A percentile compares a stretch with the other conserved stretches of the same genome.
Evolutionary conservation across 1,140 invertebrate species (phyloP).

Genomic region (Brachionus rubens): DNA sequence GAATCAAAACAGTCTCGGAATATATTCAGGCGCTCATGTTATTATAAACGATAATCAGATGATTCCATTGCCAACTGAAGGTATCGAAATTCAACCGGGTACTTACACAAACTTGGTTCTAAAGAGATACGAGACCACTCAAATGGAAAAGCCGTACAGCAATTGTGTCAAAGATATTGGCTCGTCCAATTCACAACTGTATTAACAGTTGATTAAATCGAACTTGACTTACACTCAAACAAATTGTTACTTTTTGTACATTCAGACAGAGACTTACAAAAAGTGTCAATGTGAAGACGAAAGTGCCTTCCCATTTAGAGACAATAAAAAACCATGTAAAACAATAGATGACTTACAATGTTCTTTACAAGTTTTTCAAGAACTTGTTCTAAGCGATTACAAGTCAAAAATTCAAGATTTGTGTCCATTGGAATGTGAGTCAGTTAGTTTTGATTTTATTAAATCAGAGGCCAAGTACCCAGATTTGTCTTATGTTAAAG

Average conservation of each 20-base stretch:
- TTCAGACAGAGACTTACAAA: neutral
- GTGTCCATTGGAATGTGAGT: neutral
- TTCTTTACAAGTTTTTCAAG: neutral
- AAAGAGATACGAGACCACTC: neutral
- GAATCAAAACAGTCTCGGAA: neutral
- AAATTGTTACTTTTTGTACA: neutral
- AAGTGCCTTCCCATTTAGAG: neutral
- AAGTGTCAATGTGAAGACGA: neutral
- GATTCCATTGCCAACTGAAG: neutral
- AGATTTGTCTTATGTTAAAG: neutral
- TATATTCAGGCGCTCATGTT: conserved; percentile 6
- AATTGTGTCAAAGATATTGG: neutral
- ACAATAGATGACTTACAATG: neutral
- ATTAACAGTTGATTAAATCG: neutral
- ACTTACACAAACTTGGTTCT: neutral
- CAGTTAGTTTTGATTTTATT: neutral
- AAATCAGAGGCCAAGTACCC: conserved; percentile 22
- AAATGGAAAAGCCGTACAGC: neutral
- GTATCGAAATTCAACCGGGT: neutral
- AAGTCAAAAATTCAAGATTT: neutral
- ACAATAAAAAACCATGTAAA: neutral
- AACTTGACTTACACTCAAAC: neutral
- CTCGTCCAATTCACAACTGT: conserved; percentile 14
- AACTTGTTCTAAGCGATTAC: neutral
- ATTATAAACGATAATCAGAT: neutral